phyloP scores from a whole-genome alignment of 2,113 vertebrate species.

The Prunella himalayana region DNA sequence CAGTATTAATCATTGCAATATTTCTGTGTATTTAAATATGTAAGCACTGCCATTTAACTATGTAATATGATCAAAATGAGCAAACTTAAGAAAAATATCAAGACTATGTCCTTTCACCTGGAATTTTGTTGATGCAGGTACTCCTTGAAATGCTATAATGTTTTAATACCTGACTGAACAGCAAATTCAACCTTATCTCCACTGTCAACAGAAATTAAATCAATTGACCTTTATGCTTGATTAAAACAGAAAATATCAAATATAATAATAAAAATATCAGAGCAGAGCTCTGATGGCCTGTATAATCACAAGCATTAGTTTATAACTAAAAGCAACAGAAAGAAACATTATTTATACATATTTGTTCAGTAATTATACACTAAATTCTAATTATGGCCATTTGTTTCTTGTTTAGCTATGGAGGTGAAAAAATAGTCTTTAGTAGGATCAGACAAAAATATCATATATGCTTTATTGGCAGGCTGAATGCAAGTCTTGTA shows the following conservation, averaged over 20 bases:
- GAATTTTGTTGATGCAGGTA: conserved; percentile 4
- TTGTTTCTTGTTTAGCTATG: not conserved
- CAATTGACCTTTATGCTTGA: not conserved
- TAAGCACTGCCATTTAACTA: conserved; percentile 10
- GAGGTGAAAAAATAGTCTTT: not conserved
- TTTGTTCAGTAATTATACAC: not conserved
- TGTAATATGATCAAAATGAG: conserved; percentile 2
- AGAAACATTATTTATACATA: not conserved
- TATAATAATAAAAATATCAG: not conserved
- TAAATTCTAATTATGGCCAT: not conserved
- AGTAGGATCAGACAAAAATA: not conserved
- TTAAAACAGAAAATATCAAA: not conserved
- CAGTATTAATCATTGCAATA: conserved; percentile 35
- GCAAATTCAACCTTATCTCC: not conserved
- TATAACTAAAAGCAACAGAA: not conserved
- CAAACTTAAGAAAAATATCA: not conserved
- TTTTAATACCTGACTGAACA: not conserved
- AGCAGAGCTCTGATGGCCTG: not conserved
- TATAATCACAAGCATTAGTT: not conserved
- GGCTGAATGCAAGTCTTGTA: not conserved
- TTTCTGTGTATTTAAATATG: not conserved
- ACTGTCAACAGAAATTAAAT: not conserved
- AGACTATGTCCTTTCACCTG: not conserved
- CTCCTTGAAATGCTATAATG: not conserved
- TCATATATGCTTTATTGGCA: not conserved